Base-by-base conservation (phyloP, 2,113 vertebrate species). In the Tringa solitaria region DNA sequence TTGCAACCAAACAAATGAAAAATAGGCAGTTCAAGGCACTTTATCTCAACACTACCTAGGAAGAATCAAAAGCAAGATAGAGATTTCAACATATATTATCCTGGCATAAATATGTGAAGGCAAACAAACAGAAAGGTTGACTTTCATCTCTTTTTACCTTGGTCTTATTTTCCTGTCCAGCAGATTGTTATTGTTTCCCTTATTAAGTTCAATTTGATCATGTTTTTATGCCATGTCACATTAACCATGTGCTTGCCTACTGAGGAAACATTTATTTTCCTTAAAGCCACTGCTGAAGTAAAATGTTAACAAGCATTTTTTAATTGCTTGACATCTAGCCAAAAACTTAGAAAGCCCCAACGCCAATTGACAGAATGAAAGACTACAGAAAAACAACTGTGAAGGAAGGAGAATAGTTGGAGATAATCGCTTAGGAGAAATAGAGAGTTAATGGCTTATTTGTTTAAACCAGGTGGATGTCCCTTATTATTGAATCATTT, bases 51-150 rank as follows among this genome's bases (percentile, higher is more conserved):
- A 70, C 43, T 54, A 96, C 79, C 87, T 96, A 82, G 51, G 64
- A 85, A 90, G 80, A 97, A 75, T 50, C 70, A 95, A 92, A 97
- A 96, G 87, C 45, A 96, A 96, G 51, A 78, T 15, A 90, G 73
- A 89, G 57, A 91, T 93, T 90, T 96, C 60, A 92, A 90, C 33
- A 3, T 80, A 93, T 80, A 96, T 96, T 92, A 86, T 85, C 39
- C 33, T 79, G 85, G 72, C 63, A 93, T 63, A 96, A 85, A 94
- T 92, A 86, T 94, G 82, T 65, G 67, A 95, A 84, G 78, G 8
- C 13, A 96, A 95, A 91, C 63, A 70, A 88, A 51, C 33, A 93
- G 68, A 93, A 94, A 90, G 75, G 28, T 89, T 84, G 4, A 91
- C 78, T 74, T 63, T 50, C 8, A 2, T 85, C 69, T 85, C 51